A percentile compares a stretch with the other conserved stretches of the same genome.
phyloP scores from a whole-genome alignment of 2,797 vertebrate genomes.

The Cichlasoma orientale region DNA sequence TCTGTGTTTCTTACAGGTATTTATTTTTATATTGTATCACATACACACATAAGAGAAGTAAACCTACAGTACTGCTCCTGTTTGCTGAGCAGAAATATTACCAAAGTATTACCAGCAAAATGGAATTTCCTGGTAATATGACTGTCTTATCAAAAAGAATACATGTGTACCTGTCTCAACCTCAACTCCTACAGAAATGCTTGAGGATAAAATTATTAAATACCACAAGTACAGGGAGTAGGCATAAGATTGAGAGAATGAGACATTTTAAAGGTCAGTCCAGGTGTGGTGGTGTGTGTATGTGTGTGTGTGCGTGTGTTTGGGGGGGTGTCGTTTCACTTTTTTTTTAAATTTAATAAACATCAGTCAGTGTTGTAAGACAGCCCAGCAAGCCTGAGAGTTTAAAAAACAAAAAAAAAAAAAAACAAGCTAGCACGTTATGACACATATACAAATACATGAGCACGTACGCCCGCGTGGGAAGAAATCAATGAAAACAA shows the following conservation, averaged over 20 bases:
- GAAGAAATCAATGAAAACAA: conserved; percentile 71
- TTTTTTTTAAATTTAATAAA: conserved; percentile 34
- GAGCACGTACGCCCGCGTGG: conserved; percentile 47
- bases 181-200: background rate
- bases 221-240: background rate
- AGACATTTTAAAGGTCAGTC: conserved; percentile 6
- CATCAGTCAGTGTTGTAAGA: conserved; percentile 49
- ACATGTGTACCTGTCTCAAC: background rate
- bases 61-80: background rate
- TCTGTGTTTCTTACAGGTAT: background rate
- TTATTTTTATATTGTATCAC: background rate
- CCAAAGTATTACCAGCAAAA: background rate
- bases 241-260: background rate
- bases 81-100: background rate
- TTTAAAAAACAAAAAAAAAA: background rate
- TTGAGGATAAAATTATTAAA: conserved; percentile 16
- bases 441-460: conserved; percentile 14
- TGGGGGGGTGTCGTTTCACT: background rate
- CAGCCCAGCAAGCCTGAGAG: conserved; percentile 25
- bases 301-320: too few relatives aligned
- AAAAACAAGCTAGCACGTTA: conserved; percentile 7
- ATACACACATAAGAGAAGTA: background rate
- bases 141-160: background rate
- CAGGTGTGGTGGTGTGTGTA: background rate
- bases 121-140: background rate